Base-by-base conservation (phyloP, 2,888 invertebrate genomes). In the Rosalia funebris region DNA sequence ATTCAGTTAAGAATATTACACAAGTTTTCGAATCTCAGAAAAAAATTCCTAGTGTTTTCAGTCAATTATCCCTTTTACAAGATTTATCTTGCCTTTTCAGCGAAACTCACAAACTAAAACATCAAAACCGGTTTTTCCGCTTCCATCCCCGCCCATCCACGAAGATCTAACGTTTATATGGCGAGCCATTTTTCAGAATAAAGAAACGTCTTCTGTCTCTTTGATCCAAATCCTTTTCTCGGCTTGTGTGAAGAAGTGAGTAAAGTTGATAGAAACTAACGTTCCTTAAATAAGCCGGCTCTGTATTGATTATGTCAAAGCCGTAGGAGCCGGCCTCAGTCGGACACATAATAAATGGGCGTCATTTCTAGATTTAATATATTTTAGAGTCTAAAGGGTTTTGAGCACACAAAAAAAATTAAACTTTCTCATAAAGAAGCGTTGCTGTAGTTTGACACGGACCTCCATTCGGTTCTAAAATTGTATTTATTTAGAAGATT, bases 261-360 rank as follows among this genome's bases (percentile, higher is more conserved):
- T 11, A 34, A 34, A 34, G 10, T 34, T 34, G 34, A 34, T 34
- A 34, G 11, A 34, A 34, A 34, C 34, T 34, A 46, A 46, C 32
- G 46, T 46, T 46, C 46, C 46, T 46, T 46, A 46, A 46, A 46
- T 46, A 46, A 46, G 14, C 46, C 34, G 11, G 10, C 34, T 34
- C 7, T 34, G 10, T 34, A 25, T 25, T 25, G 25, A 25, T 25
- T 25, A 25, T 25, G 7, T 7, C 25, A 25, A 25, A 25, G 25
- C 25, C 4, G 25, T 7, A 25, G 7, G 7, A 25, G 25, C 25
- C 25, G n/a, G n/a, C n/a, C n/a, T n/a, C n/a, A n/a, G n/a, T n/a
- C 25, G 25, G 25, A 25, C 25, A 25, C 25, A 7, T 3, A 25
- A 25, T 25, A 25, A 25, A 39, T 44, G 44, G 44, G 12, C 20